These are phyloP conservation scores for Apteryx owenii DNA, from an alignment of 2,113 vertebrate species.

Conservation along the genomic window DNA sequence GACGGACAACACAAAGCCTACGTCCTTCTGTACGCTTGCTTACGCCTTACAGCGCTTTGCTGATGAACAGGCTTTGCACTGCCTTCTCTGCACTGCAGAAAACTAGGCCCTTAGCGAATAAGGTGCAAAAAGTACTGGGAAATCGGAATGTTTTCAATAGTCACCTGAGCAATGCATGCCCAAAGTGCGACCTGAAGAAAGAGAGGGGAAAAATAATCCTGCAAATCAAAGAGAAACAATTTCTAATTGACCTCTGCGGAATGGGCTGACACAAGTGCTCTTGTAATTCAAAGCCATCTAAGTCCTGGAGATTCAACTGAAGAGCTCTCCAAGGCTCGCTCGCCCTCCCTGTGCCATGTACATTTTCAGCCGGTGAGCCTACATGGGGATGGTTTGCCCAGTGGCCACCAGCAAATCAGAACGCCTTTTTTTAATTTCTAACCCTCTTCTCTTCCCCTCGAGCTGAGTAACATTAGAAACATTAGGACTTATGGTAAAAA, in stretches of 20 bases:
- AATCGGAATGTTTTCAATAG: background rate
- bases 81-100: background rate
- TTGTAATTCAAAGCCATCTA: background rate
- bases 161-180: background rate
- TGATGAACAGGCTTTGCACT: background rate
- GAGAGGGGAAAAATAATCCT: background rate
- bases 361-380: background rate
- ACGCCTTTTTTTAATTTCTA: background rate
- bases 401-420: background rate
- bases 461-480: constrained; percentile 10
- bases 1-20: background rate
- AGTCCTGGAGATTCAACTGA: background rate
- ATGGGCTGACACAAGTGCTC: background rate
- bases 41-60: background rate
- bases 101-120: background rate
- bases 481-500: constrained; percentile 45
- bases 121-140: background rate
- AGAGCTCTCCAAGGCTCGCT: background rate
- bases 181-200: background rate
- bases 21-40: background rate
- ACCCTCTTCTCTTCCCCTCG: background rate
- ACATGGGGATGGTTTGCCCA: background rate
- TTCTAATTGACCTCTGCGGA: background rate
- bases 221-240: background rate
- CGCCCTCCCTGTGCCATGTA: background rate